These are phyloP conservation scores for Leptinotarsa lineolata DNA, from an alignment of 1,140 invertebrate species.

Conservation along the genomic window DNA sequence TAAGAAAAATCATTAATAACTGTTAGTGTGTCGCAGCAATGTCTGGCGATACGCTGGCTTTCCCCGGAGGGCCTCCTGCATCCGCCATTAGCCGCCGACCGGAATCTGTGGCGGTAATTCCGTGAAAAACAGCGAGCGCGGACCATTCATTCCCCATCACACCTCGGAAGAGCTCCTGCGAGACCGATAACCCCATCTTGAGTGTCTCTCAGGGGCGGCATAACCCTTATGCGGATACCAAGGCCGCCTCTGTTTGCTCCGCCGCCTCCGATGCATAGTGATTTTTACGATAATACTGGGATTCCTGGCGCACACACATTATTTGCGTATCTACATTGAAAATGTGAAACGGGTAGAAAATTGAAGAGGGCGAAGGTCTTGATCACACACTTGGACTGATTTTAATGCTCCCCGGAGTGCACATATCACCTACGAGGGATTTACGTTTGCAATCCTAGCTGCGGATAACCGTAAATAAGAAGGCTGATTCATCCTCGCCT, in stretches of 20 bases:
- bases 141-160: conserved; percentile 54
- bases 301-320: conserved; percentile 44
- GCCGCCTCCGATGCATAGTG: conserved; percentile 52
- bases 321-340: conserved; percentile 45
- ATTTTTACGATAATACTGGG: conserved; percentile 57
- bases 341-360: conserved; percentile 51
- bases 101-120: conserved; percentile 49
- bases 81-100: conserved; percentile 38
- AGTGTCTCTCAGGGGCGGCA: conserved; percentile 51
- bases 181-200: conserved; percentile 56
- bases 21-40: conserved; percentile 32
- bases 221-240: conserved; percentile 52
- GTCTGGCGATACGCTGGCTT: conserved; percentile 28
- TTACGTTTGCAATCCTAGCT: background rate
- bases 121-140: conserved; percentile 48
- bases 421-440: conserved; percentile 41
- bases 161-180: conserved; percentile 51
- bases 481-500: background rate
- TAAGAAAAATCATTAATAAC: conserved; percentile 6
- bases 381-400: conserved; percentile 41
- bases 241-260: conserved; percentile 33
- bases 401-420: conserved; percentile 51
- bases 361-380: conserved; percentile 46
- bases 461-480: background rate
- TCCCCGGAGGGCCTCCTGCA: conserved; percentile 32